phyloP scores from a whole-genome alignment of 2,888 invertebrate species.

The Lottia gigantea region DNA sequence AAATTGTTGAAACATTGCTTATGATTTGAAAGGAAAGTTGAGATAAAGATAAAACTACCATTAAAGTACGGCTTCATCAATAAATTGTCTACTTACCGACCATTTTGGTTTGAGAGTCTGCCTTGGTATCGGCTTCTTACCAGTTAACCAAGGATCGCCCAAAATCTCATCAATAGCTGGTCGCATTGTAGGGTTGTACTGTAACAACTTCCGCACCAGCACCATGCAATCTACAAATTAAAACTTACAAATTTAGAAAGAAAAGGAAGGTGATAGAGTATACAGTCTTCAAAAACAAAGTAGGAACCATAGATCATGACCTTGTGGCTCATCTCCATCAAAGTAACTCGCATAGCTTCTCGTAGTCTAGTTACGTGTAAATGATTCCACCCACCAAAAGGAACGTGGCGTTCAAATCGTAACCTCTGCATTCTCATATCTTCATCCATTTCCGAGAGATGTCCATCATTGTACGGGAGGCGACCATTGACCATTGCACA shows the following conservation, averaged over 20 bases:
- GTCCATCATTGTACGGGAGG: conserved; percentile 46
- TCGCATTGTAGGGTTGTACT: conserved; percentile 39
- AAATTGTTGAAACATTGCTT: no score
- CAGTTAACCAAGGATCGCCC: conserved; percentile 42
- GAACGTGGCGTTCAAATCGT: conserved; percentile 40
- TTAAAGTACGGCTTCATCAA: no score
- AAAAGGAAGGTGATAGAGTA: no score
- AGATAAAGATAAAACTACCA: background rate
- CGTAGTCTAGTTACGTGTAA: background rate
- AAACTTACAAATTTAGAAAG: background rate
- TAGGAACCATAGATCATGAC: no score
- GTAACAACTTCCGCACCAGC: conserved; percentile 39
- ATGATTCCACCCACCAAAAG: conserved; percentile 36
- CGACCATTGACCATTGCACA: conserved; percentile 53
- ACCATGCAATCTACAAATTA: conserved; percentile 40
- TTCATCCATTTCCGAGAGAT: conserved; percentile 44
- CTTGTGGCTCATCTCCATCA: no score
- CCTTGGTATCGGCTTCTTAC: conserved; percentile 42
- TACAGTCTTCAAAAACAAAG: no score
- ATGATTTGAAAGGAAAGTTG: no score
- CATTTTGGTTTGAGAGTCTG: conserved; percentile 39
- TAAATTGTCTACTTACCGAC: conserved; percentile 31
- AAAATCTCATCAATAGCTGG: conserved; percentile 36
- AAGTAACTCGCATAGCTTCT: no score
- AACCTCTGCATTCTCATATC: conserved; percentile 51